Evolutionary conservation across 2,113 vertebrate species (phyloP).

Genomic region (Sceloporus undulatus): DNA sequence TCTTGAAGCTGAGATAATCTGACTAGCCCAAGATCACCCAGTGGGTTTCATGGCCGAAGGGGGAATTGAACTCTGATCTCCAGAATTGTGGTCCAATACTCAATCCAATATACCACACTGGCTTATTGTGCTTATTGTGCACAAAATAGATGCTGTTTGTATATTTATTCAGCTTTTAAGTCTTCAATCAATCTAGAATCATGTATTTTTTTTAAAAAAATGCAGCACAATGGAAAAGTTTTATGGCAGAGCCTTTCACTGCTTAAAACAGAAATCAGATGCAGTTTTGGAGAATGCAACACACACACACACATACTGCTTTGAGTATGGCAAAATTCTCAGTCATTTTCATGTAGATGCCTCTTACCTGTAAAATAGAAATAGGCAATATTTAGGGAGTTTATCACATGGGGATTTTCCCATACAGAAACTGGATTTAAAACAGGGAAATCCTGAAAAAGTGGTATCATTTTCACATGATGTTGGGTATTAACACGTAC

Average conservation of each 20-base stretch:
- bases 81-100: too few relatives aligned
- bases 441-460: too few relatives aligned
- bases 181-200: neutral
- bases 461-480: too few relatives aligned
- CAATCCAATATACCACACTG: too few relatives aligned
- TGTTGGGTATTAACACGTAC: too few relatives aligned
- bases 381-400: neutral
- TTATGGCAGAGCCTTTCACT: neutral
- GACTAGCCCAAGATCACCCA: too few relatives aligned
- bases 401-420: too few relatives aligned
- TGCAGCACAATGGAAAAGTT: neutral
- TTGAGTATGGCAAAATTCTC: neutral
- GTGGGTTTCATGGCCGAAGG: too few relatives aligned
- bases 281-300: neutral
- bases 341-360: neutral
- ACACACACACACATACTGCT: neutral
- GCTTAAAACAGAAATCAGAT: slow-evolving; percentile 16
- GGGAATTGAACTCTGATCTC: too few relatives aligned
- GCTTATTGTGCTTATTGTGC: neutral
- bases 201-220: neutral
- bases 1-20: too few relatives aligned
- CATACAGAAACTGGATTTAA: too few relatives aligned
- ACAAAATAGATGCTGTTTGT: neutral
- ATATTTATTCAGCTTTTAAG: neutral
- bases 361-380: neutral